These are phyloP conservation scores for Eristalinus aeneus DNA, from an alignment of 2,888 invertebrate species.

Conservation along the genomic window DNA sequence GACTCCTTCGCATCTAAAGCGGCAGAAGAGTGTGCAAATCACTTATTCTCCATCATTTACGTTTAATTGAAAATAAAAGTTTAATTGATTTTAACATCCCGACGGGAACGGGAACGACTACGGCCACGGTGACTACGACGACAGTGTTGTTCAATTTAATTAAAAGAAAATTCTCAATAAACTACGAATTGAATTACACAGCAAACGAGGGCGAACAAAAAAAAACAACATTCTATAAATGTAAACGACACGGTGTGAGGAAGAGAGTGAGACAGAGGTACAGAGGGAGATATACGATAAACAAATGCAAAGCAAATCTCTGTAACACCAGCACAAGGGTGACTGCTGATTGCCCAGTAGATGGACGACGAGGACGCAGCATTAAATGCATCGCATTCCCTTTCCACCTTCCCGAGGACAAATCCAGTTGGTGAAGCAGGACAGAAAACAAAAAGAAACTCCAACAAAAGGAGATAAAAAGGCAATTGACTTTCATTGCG, in stretches of 20 bases:
- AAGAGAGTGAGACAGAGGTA: too few species aligned
- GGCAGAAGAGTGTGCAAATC: neutral
- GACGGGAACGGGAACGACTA: neutral
- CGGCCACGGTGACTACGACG: neutral
- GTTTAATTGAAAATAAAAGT: slow-evolving; percentile 61
- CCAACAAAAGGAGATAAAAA: slow-evolving; percentile 5
- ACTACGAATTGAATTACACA: slow-evolving; percentile 37
- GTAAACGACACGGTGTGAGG: too few species aligned
- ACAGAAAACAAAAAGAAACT: slow-evolving; percentile 3
- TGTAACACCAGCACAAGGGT: slow-evolving; percentile 43
- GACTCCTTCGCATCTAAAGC: neutral
- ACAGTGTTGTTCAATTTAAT: slow-evolving; percentile 62
- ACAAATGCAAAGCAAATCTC: slow-evolving; percentile 51
- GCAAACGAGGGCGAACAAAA: neutral
- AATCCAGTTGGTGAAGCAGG: slow-evolving; percentile 2
- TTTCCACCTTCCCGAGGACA: neutral
- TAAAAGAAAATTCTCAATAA: slow-evolving; percentile 60
- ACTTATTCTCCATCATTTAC: slow-evolving; percentile 36
- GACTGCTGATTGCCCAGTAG: slow-evolving; percentile 45
- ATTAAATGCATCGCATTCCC: slow-evolving; percentile 27
- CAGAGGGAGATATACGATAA: neutral
- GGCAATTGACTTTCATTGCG: slow-evolving; percentile 58
- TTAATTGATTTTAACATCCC: slow-evolving; percentile 45
- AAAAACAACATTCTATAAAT: neutral
- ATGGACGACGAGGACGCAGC: slow-evolving; percentile 20